Conservation (phyloP, 2,797 vertebrate species). For the Simalia tracyae region DNA sequence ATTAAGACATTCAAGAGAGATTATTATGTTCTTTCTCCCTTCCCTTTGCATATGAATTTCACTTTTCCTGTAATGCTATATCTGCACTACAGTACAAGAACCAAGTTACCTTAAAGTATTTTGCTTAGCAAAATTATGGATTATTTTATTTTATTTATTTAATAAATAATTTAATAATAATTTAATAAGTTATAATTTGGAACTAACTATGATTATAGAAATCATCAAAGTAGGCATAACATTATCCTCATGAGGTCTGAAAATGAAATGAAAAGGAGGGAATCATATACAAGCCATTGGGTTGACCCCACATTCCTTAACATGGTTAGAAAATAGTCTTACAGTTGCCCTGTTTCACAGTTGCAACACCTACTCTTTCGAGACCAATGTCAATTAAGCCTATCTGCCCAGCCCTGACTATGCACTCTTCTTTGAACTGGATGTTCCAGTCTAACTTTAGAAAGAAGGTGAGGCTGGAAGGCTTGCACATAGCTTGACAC, state of each 20-base stretch:
- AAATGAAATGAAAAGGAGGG: not conserved
- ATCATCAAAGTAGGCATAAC: not conserved
- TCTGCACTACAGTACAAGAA: not conserved
- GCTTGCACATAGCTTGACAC: not conserved
- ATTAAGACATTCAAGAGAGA: not conserved
- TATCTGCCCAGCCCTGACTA: not conserved
- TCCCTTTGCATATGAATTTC: not conserved
- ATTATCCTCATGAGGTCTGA: not conserved
- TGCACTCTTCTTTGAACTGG: not conserved
- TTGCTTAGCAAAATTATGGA: not conserved
- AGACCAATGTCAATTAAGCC: not conserved
- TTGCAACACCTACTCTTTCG: not conserved
- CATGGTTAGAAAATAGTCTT: not conserved
- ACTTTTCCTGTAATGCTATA: not conserved
- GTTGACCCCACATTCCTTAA: not conserved
- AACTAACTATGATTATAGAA: not conserved
- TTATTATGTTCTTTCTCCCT: not conserved
- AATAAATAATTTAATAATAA: too few relatives aligned
- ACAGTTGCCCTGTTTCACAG: not conserved
- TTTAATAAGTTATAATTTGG: not conserved
- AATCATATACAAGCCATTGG: not conserved
- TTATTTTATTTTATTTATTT: too few relatives aligned
- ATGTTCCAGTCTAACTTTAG: not conserved
- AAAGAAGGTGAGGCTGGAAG: not conserved
- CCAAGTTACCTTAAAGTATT: not conserved